Evolutionary conservation across 1,140 invertebrate genomes (phyloP), one percentile per base, ranked within the genome.

Genomic region (Trichomalopsis sarcophagae): DNA sequence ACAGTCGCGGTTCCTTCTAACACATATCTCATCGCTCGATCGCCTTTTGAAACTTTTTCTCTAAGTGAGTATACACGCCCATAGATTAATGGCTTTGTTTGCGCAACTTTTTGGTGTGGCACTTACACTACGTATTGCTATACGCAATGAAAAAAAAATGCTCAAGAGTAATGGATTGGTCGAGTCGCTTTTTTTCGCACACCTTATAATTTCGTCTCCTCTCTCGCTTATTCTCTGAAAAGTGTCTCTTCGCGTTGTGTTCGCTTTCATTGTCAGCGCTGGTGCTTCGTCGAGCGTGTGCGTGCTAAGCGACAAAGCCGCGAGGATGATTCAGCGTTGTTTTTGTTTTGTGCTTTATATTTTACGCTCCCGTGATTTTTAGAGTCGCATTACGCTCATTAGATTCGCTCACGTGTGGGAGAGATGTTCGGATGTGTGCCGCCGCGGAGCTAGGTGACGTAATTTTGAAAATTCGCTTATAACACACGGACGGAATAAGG

Each of bases 31-130:
- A 2, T 23, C 50, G 47, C 71, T 14, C 40, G 11, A 71, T 71
- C 33, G 47, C 14, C 44, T 68, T 66, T 40, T 55, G 17, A 76
- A 82, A 68, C 73, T 82, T 75, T 74, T 82, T n/a, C 36, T 82
- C 23, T 1, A 27, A 4, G 6, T 13, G 4, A 14, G 47, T 50
- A 50, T 7, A n/a, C 55, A 6, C 5, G 17, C 14, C 13, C 27
- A 27, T 44, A 21, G 47, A 82, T 75, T 82, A 62, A 75, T 75
- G 27, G 27, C n/a, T 27, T 36, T 33, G 80, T 74, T 36, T 73
- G 44, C 40, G 62, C n/a, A 69, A 69, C 40, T 55, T 62, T 50
- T 27, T 50, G 44, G 13, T 9, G 44, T 47, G 9, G 23, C 13
- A 36, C 47, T 14, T 81, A 13, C 62, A 73, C 1, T 27, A 27